These are phyloP conservation scores for Diplogasteroides magnus DNA, from an alignment of 1,140 invertebrate species.

Conservation along the genomic window DNA sequence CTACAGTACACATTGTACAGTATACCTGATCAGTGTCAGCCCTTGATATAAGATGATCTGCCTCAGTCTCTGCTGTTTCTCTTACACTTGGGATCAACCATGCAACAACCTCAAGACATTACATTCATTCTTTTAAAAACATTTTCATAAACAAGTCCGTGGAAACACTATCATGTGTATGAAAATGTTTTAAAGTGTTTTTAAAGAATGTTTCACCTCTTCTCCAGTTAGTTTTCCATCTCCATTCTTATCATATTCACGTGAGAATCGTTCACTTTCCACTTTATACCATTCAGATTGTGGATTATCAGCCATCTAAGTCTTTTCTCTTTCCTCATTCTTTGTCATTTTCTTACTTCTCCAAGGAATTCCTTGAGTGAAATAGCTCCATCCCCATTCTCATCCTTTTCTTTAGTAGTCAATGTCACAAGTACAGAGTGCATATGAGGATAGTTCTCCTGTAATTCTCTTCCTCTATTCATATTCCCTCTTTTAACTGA, in stretches of 20 bases:
- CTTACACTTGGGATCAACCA: conserved; percentile 14
- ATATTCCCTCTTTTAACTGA: background rate
- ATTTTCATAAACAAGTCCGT: too few relatives aligned
- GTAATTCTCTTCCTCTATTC: background rate
- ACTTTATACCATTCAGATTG: conserved; percentile 18
- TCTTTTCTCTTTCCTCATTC: too few relatives aligned
- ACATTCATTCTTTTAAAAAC: too few relatives aligned
- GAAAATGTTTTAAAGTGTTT: too few relatives aligned
- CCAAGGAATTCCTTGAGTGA: conserved; percentile 12
- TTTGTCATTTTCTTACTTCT: conserved; percentile 1
- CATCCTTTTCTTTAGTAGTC: conserved; percentile 9
- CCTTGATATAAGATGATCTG: conserved; percentile 4
- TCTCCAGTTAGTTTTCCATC: conserved; percentile 17
- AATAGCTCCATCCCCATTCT: conserved; percentile 19
- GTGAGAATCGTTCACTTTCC: conserved; percentile 12
- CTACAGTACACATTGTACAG: too few relatives aligned
- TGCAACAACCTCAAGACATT: background rate
- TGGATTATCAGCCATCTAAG: conserved; percentile 2
- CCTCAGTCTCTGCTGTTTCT: conserved; percentile 4
- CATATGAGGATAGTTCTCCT: conserved; percentile 16
- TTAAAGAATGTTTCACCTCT: too few relatives aligned
- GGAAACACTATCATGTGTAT: too few relatives aligned
- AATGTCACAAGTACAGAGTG: conserved; percentile 10
- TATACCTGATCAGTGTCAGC: conserved; percentile 1
- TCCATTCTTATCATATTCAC: conserved; percentile 10